A percentile compares a stretch with the other conserved stretches of the same genome.
Evolutionary conservation across 2,113 vertebrate species (phyloP).

Genomic region (Lycocorax pyrrhopterus): DNA sequence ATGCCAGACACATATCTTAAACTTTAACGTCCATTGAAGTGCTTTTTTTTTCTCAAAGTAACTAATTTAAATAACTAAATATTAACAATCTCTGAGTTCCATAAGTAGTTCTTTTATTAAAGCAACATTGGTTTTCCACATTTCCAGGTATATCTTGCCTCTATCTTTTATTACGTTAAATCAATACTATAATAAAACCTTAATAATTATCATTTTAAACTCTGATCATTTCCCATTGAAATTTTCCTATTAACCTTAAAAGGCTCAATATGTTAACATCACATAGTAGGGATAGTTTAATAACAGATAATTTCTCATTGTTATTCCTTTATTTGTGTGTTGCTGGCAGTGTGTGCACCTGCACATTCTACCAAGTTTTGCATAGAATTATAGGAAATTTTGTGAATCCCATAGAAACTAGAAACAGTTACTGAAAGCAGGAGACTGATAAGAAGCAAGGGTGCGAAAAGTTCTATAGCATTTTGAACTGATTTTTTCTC

Average conservation of each 20-base stretch:
- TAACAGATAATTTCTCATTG: not conserved
- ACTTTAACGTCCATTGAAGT: not conserved
- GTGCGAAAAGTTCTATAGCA: not conserved
- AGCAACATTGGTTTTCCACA: not conserved
- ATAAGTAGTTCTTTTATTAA: not conserved
- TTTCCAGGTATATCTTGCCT: not conserved
- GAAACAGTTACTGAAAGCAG: not conserved
- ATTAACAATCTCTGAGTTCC: not conserved
- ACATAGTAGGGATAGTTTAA: not conserved
- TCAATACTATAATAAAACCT: not conserved
- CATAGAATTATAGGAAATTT: not conserved
- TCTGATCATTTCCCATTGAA: not conserved
- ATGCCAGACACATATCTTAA: not conserved
- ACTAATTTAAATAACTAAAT: not conserved
- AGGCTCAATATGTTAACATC: not conserved
- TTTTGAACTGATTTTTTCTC: not conserved
- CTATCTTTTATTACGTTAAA: not conserved
- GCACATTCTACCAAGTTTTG: not conserved
- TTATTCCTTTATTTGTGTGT: not conserved
- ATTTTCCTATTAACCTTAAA: not conserved
- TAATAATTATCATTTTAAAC: not conserved
- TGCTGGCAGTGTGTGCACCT: not conserved
- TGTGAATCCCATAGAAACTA: not conserved
- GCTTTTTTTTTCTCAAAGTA: not conserved
- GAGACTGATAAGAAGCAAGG: not conserved